Base-by-base conservation (phyloP, 2,888 invertebrate genomes). In the Apodemia duryi region DNA sequence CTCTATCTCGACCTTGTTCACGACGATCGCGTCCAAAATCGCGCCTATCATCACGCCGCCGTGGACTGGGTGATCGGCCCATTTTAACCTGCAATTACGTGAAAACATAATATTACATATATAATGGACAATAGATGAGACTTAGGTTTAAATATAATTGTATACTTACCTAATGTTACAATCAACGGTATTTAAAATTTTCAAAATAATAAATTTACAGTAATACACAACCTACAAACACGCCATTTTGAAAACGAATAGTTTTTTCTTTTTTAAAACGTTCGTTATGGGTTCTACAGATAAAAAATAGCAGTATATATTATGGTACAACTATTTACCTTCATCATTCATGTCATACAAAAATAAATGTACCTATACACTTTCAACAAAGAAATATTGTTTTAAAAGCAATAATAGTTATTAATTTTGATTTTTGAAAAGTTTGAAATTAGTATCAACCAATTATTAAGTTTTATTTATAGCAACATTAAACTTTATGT, bases 41-140 rank as follows among this genome's bases (percentile, higher is more conserved):
- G 11, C 57, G 57, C 13, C 73, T 77, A 57, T 88, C 88, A 61
- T 89, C 89, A 73, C 90, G 88, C 75, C 91, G 88, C 73, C 88
- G 83, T 69, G 92, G 92, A 77, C 92, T 92, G 67, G 91, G 92
- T 77, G 92, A 89, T 70, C 91, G 86, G 73, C 89, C 92, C 92
- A 91, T 92, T 74, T 77, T 80, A 78, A 77, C 80, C 75, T 68
- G 65, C 51, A 66, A 43, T 65, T 43, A 43, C 51, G 67, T 62
- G 28, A 66, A 67, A 61, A 67, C 63, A 65, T 49, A 1, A 10
- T 43, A 61, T 46, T 38, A 63, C 29, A 38, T 43, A 51, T 28
- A 60, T 11, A 43, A 43, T 11, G 6, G 21, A 51, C 54, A 61
- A 51, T 54, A 2, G 10, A 49, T 6, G 32, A 9, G n/a, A 38